Evolutionary conservation across 1,140 invertebrate species (phyloP).

Genomic region (Brachionus angularis): DNA sequence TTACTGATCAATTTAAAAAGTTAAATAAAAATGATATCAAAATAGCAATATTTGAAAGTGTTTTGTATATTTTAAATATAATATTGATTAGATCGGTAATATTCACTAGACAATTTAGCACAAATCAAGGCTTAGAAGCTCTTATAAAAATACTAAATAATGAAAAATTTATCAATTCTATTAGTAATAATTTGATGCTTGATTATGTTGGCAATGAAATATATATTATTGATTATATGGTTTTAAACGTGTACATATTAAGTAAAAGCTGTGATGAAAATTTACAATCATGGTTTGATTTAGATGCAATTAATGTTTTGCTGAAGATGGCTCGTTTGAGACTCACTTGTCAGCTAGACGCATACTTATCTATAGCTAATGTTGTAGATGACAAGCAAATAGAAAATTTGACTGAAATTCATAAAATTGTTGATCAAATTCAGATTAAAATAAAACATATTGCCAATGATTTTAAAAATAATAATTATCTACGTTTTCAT

Average conservation of each 20-base stretch:
- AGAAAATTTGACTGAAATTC: neutral
- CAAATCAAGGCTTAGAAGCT: no score
- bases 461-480: neutral
- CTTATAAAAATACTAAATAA: no score
- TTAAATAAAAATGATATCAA: no score
- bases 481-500: neutral
- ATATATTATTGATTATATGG: slow-evolving; percentile 1
- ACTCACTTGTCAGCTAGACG: neutral
- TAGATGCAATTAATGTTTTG: neutral
- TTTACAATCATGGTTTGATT: neutral
- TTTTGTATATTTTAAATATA: no score
- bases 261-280: slow-evolving; percentile 13
- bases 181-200: no score
- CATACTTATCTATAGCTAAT: neutral
- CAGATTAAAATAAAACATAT: neutral
- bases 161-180: no score
- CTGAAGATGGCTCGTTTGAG: neutral
- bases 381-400: slow-evolving; percentile 23
- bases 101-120: no score
- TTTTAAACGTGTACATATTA: slow-evolving; percentile 3
- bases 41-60: no score
- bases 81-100: no score
- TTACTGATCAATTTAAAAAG: no score
- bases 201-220: no score
- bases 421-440: neutral